phyloP scores from a whole-genome alignment of 2,797 vertebrate species.

The Hipposideros larvatus region DNA sequence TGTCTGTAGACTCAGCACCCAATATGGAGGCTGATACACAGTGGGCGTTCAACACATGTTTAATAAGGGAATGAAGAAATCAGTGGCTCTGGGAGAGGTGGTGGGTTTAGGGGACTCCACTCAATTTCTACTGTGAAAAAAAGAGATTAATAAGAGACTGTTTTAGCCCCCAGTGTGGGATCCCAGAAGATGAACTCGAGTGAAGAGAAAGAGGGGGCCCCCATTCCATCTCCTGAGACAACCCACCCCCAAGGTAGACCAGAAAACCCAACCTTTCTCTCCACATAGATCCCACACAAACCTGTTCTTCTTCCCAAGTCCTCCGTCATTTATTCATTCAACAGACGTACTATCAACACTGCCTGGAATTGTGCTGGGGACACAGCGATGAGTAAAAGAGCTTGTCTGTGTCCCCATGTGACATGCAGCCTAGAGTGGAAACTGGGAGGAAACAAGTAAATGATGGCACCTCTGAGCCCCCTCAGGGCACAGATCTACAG shows the following conservation, averaged over 20 bases:
- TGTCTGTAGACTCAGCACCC: not conserved
- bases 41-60: not conserved
- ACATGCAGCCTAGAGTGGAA: not conserved
- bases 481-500: not conserved
- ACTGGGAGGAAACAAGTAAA: not conserved
- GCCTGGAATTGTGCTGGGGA: not conserved
- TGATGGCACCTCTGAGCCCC: not conserved
- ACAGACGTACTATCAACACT: fast-evolving
- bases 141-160: not conserved
- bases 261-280: not conserved
- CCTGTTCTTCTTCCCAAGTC: not conserved
- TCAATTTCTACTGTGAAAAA: not conserved
- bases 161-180: not conserved
- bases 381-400: no score
- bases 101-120: not conserved
- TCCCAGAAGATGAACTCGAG: not conserved
- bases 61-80: not conserved
- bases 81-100: not conserved
- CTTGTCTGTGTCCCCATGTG: not conserved
- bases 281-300: not conserved
- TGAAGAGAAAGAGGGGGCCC: not conserved
- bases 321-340: not conserved
- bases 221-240: not conserved
- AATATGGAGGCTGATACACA: not conserved
- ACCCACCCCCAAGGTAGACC: not conserved